Evolutionary conservation across 2,797 vertebrate genomes (phyloP).

Genomic region (Geotrypetes seraphini): DNA sequence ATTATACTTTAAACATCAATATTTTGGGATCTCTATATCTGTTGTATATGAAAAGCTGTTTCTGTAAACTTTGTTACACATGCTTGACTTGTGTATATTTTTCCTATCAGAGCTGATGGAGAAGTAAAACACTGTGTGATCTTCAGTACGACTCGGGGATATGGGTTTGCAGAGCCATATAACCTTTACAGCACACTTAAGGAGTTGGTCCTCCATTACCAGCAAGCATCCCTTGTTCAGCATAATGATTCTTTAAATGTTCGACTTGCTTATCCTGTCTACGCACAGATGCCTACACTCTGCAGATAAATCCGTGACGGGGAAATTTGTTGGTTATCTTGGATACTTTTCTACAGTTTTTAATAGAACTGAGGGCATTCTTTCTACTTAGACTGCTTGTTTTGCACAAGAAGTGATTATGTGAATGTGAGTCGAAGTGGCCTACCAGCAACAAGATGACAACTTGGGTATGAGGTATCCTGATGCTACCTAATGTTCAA

Average conservation of each 20-base stretch:
- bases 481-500: constrained; percentile 78
- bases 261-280: constrained; percentile 82
- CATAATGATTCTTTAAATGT: constrained; percentile 95
- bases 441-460: constrained; percentile 57
- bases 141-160: constrained; percentile 85
- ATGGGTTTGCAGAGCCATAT: constrained; percentile 89
- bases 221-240: constrained; percentile 87
- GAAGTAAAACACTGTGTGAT: constrained; percentile 96
- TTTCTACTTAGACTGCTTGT: constrained; percentile 96
- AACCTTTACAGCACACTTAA: constrained; percentile 90
- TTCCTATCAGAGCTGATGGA: constrained; percentile 68
- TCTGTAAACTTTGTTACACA: neutral
- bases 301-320: constrained; percentile 74
- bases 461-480: constrained; percentile 63
- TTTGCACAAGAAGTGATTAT: constrained; percentile 98
- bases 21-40: neutral
- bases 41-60: too few species aligned
- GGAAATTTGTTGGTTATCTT: constrained; percentile 59
- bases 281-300: constrained; percentile 81
- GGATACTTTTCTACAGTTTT: constrained; percentile 77
- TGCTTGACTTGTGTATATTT: neutral
- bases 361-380: constrained; percentile 94
- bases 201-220: constrained; percentile 94
- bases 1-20: too few species aligned
- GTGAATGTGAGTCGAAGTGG: constrained; percentile 88